Percentiles rank a stretch among this genome's conserved stretches.
Evolutionary conservation across 2,797 vertebrate genomes (phyloP).

Genomic region (Paratrypauchen microcephalus): DNA sequence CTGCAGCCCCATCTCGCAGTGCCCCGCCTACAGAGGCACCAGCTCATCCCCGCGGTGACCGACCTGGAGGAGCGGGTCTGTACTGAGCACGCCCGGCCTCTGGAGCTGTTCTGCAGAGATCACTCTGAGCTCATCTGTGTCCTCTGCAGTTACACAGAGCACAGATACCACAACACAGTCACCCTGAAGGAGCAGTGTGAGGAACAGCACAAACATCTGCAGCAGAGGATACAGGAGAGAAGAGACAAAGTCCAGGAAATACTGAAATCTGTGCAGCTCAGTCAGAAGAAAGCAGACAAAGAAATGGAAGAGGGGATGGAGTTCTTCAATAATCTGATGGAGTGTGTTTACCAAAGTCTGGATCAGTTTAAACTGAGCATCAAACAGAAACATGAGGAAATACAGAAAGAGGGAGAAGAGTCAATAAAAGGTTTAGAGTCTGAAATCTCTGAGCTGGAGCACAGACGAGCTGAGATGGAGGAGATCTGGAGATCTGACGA

Average conservation of each 20-base stretch:
- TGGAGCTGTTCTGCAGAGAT: constrained; percentile 1
- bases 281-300: not conserved
- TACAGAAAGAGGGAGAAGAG: not conserved
- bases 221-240: not conserved
- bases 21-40: constrained; percentile 2
- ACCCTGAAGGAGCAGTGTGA: not conserved
- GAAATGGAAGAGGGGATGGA: not conserved
- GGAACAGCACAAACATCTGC: not conserved
- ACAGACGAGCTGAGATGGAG: constrained; percentile 2
- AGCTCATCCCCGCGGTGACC: not conserved
- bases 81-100: not conserved
- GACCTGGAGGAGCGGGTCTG: not conserved
- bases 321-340: not conserved
- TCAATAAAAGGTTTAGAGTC: not conserved
- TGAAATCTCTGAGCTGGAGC: constrained; percentile 2
- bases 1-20: constrained; percentile 3
- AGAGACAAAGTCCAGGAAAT: not conserved
- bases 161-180: not conserved
- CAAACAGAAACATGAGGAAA: not conserved
- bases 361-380: not conserved
- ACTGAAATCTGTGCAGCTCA: not conserved
- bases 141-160: not conserved
- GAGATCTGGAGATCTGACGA: not conserved
- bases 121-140: not conserved
- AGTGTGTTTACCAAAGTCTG: constrained; percentile 6